Evolutionary conservation across 1,140 invertebrate species (phyloP), one percentile per base, ranked within the genome.

Genomic region (Panagrolaimus sp.): DNA sequence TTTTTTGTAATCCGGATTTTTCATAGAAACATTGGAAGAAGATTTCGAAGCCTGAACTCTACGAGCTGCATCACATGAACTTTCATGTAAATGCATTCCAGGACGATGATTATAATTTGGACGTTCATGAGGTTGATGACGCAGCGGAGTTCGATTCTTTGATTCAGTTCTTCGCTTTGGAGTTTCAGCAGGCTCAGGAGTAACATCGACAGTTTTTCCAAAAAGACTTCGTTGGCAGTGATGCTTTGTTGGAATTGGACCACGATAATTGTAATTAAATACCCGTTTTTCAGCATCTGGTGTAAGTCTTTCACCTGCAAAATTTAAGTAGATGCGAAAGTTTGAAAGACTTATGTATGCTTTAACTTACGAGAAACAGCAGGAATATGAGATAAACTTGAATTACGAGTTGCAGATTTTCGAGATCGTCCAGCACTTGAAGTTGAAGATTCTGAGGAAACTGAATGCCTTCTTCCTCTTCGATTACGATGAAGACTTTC

Each of bases 201-300:
- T 21, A 5, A 58, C 52, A 12, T 58, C 52, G 17, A 58, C 52
- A 58, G 52, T 26, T 21, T 58, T 58, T 21, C 52, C 52, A 28
- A 58, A 58, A n/a, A 58, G 52, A 58, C 52, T 58, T 28, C 52
- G 21, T 28, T 58, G 52, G 17, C 52, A 58, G 5, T 58, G 52
- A 58, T 58, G 52, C 21, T 58, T 58, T 58, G 21, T n/a, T 5
- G 52, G 52, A 58, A 58, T 58, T 2, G 52, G 52, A 21, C 52
- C 52, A 12, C 52, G 52, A n/a, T 26, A 58, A 58, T 58, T 28
- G 5, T 58, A 58, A 28, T 58, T 58, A 28, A 58, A 58, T 17
- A 58, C 52, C 14, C 52, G 52, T 6, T 58, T 21, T 24, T 58
- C 28, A 12, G 52, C 52, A 28, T 58, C 52, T 6, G 52, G 52